Base-by-base conservation (phyloP, 2,113 vertebrate species). In the Gallinago paraguaiae region DNA sequence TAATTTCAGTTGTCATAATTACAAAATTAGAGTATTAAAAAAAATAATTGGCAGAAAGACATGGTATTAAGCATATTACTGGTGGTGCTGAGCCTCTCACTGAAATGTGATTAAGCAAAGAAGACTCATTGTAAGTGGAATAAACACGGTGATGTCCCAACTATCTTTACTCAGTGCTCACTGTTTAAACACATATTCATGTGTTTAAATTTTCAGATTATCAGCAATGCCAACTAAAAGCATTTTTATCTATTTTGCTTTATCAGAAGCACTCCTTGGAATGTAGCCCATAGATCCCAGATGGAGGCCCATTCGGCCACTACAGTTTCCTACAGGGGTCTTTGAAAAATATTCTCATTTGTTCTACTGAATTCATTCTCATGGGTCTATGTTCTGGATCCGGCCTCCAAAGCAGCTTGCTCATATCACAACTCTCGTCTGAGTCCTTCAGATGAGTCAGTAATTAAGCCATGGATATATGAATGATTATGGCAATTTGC, bases 1-100 rank as follows among this genome's bases (percentile, higher is more conserved):
- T 94, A 97, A 79, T 88, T 95, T 92, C 83, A 91, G 54, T 77
- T 95, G 88, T 96, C 86, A 79, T 82, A 95, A 97, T 94, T 95
- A 93, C n/a, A 67, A 87, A 97, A 97, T 93, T 78, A 86, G 15
- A 82, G n/a, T 70, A 96, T 78, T 96, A 71, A 88, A 86, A 89
- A 43, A 31, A 39, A 31, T 23, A 23, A 22, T 67, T 84, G 16
- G 59, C 20, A 72, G 53, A 88, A 88, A 96, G 13, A 54, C 33
- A 11, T 6, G 6, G 7, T 39, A 45, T 71, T 54, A 82, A 82
- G 17, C 25, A 60, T 11, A 45, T 37, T 37, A 12, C 13, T 60
- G 48, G 2, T 35, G 71, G 6, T 25, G 16, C 60, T 82, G 22
- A 84, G 17, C 12, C 19, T 78, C 60, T 88, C 24, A 18, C 11